phyloP scores from a whole-genome alignment of 35 echinoderm and acorn worm genomes.

The Patiria miniata region DNA sequence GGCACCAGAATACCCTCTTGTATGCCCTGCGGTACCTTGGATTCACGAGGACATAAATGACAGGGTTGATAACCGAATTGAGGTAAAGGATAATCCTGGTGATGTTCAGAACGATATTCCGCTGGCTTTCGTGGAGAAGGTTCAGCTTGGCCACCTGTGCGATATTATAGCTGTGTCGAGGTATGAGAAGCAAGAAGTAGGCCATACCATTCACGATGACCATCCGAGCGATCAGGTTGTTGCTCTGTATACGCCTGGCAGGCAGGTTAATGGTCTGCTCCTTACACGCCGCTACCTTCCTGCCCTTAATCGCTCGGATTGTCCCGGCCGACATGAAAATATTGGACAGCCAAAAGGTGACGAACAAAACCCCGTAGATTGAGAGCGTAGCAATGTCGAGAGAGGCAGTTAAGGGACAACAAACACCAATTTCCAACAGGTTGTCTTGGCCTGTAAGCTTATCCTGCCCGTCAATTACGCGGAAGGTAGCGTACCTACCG shows the following conservation, averaged over 20 bases:
- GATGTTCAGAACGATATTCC: background rate
- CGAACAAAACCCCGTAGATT: constrained; percentile 31
- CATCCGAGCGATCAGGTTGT: constrained; percentile 58
- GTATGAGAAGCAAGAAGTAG: constrained; percentile 63
- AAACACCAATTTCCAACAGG: constrained; percentile 1
- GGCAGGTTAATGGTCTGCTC: background rate
- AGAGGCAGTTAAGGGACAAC: background rate
- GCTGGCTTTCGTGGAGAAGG: background rate
- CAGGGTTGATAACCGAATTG: background rate
- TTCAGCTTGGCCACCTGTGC: background rate
- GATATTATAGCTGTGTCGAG: constrained; percentile 52
- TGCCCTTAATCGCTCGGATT: background rate
- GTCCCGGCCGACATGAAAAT: constrained; percentile 4
- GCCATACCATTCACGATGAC: constrained; percentile 66
- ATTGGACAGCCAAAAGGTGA: constrained; percentile 31
- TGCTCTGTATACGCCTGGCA: constrained; percentile 1
- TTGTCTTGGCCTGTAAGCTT: background rate
- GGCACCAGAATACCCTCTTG: too few relatives aligned
- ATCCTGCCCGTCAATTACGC: background rate
- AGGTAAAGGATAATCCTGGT: background rate
- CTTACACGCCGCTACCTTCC: background rate
- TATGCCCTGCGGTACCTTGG: background rate
- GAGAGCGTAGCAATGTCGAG: background rate
- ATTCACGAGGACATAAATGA: background rate
- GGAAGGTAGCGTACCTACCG: background rate